These are phyloP conservation scores for Coleophora deauratella DNA, from an alignment of 2,888 invertebrate genomes.

Conservation along the genomic window DNA sequence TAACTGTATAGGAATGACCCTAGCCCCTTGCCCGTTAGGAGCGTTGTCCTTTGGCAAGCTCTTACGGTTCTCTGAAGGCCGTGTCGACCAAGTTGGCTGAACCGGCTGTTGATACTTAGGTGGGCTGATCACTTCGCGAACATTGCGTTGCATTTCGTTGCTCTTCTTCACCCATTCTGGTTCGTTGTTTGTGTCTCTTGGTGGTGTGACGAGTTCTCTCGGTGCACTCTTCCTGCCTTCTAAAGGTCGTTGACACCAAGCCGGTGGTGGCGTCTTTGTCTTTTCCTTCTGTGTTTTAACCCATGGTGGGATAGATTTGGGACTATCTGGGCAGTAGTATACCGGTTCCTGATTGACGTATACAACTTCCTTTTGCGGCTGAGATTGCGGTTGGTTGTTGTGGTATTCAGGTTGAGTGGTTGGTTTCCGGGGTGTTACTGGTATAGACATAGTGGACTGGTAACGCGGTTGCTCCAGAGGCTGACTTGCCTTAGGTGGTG, in stretches of 20 bases:
- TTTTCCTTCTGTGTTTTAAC: slow-evolving; percentile 65
- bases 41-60: slow-evolving; percentile 53
- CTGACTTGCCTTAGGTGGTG: slow-evolving; percentile 21
- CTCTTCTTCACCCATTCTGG: slow-evolving; percentile 66
- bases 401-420: slow-evolving; percentile 45
- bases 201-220: slow-evolving; percentile 56
- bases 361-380: slow-evolving; percentile 54
- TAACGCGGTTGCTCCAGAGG: slow-evolving; percentile 47
- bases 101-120: slow-evolving; percentile 56
- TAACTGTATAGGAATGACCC: slow-evolving; percentile 80
- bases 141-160: slow-evolving; percentile 51
- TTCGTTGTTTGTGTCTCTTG: slow-evolving; percentile 50
- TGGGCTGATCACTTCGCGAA: slow-evolving; percentile 57
- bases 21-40: slow-evolving; percentile 45
- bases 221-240: slow-evolving; percentile 51
- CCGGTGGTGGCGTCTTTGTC: slow-evolving; percentile 65
- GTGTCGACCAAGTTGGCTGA: slow-evolving; percentile 62
- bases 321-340: slow-evolving; percentile 61
- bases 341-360: slow-evolving; percentile 64
- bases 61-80: slow-evolving; percentile 60
- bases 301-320: slow-evolving; percentile 61
- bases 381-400: slow-evolving; percentile 40
- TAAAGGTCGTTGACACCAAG: slow-evolving; percentile 57
- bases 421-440: slow-evolving; percentile 54
- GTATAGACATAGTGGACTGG: slow-evolving; percentile 66